Evolutionary conservation across 2,113 vertebrate genomes (phyloP).

Genomic region (Bubo blakistoni): DNA sequence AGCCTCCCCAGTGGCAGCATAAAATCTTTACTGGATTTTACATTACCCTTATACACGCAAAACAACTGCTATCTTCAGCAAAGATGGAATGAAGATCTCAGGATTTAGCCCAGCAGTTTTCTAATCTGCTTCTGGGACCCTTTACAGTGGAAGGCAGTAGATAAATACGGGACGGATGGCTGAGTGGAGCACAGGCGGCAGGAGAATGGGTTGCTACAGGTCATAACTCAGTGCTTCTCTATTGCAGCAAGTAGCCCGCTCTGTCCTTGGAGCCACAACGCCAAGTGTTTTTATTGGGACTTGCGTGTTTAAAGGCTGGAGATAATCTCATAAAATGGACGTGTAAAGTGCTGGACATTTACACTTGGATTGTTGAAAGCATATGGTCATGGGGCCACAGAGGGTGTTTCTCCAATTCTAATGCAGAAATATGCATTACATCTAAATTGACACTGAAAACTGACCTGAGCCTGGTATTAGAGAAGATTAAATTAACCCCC

Average conservation of each 20-base stretch:
- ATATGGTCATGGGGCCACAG: constrained; percentile 40
- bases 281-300: background rate
- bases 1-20: background rate
- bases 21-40: background rate
- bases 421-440: constrained; percentile 37
- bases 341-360: constrained; percentile 23
- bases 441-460: constrained; percentile 59
- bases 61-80: background rate
- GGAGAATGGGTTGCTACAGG: background rate
- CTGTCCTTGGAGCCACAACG: background rate
- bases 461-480: constrained; percentile 52
- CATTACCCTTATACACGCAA: background rate
- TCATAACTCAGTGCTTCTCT: background rate
- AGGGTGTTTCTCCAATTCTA: constrained; percentile 26
- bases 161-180: background rate
- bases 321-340: constrained; percentile 24
- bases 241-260: background rate
- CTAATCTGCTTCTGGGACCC: background rate
- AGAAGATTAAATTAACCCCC: constrained; percentile 72
- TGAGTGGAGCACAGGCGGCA: background rate
- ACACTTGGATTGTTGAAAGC: constrained; percentile 29
- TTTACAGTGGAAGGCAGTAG: background rate
- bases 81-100: background rate
- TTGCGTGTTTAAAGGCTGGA: constrained; percentile 28
- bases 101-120: background rate